Conservation (phyloP, 2,797 vertebrate species). For the Cyclopterus lumpus region DNA sequence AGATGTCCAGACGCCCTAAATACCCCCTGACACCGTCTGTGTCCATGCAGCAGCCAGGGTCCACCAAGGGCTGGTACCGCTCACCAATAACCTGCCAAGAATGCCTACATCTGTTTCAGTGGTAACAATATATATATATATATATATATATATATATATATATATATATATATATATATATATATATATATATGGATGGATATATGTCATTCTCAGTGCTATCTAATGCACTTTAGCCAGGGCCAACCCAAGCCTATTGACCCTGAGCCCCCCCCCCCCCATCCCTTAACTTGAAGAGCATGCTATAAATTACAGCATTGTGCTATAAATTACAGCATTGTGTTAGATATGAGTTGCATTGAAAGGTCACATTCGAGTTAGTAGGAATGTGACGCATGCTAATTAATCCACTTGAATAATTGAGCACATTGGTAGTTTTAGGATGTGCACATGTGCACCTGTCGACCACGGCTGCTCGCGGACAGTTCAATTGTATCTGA, state of each 20-base stretch:
- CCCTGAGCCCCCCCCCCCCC: no score
- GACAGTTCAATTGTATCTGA: not conserved
- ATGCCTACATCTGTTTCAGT: not conserved
- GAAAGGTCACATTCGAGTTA: not conserved
- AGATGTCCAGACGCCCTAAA: not conserved
- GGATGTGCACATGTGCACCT: not conserved
- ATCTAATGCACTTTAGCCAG: slow-evolving; percentile 22
- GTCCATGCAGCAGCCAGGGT: slow-evolving; percentile 11
- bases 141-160: no score
- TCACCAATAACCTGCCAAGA: slow-evolving; percentile 54
- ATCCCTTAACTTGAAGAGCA: not conserved
- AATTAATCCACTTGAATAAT: not conserved
- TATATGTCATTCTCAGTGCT: slow-evolving; percentile 9
- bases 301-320: slow-evolving; percentile 1
- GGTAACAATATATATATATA: not conserved
- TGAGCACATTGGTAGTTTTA: not conserved
- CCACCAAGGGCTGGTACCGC: slow-evolving; percentile 47
- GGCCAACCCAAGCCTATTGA: not conserved
- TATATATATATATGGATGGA: no score
- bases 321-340: no score
- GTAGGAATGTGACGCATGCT: not conserved
- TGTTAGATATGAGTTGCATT: not conserved
- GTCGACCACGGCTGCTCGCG: not conserved
- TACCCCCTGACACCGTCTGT: slow-evolving; percentile 3
- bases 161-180: no score